Evolutionary conservation across 2,797 vertebrate species (phyloP).

Genomic region (Sternotherus odoratus): DNA sequence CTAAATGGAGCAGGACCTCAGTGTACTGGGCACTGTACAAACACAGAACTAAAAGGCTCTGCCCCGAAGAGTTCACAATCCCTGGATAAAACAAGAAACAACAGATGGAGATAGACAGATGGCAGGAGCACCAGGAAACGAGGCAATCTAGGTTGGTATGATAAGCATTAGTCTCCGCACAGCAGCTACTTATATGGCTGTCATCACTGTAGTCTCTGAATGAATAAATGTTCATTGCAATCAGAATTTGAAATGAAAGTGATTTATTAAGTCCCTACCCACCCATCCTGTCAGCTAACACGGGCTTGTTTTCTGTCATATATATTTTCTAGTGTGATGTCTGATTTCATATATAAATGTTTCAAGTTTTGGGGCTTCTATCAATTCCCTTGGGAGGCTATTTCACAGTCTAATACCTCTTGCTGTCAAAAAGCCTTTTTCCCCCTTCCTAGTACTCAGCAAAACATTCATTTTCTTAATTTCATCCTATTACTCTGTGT

Average conservation of each 20-base stretch:
- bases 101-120: fast-evolving
- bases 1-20: fast-evolving
- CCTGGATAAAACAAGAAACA: background rate
- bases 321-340: conserved; percentile 39
- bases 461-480: background rate
- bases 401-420: background rate
- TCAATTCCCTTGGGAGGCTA: background rate
- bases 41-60: background rate
- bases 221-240: background rate
- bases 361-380: background rate
- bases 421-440: background rate
- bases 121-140: background rate
- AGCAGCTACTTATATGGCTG: background rate
- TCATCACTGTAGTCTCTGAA: background rate
- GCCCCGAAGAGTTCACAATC: background rate
- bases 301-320: conserved; percentile 27
- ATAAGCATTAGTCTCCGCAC: fast-evolving
- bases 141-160: background rate
- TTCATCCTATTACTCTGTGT: background rate
- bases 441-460: background rate
- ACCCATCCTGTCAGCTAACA: background rate
- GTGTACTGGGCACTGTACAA: fast-evolving
- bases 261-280: background rate
- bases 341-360: background rate
- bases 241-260: background rate